phyloP scores from a whole-genome alignment of 2,797 vertebrate genomes.

The Coregonus sp. region DNA sequence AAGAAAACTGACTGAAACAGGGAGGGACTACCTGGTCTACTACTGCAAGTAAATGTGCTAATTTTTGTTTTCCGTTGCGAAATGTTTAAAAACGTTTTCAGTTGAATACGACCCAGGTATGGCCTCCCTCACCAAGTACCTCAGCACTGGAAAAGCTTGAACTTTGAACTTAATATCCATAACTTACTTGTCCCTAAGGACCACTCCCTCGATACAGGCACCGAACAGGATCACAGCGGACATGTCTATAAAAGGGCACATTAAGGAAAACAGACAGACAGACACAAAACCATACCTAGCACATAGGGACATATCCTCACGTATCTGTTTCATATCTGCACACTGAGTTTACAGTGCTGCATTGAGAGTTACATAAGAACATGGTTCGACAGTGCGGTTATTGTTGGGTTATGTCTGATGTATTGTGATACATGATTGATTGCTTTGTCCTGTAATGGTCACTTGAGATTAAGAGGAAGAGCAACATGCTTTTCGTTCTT shows the following conservation, averaged over 20 bases:
- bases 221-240: conserved; percentile 86
- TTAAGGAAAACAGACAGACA: conserved; percentile 54
- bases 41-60: background rate
- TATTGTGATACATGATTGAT: background rate
- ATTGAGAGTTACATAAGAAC: too few relatives aligned
- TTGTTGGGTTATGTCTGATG: too few relatives aligned
- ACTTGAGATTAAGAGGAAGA: background rate
- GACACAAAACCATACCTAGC: background rate
- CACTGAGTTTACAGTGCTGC: too few relatives aligned
- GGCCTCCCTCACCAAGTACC: too few relatives aligned
- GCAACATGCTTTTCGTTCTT: background rate
- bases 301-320: background rate
- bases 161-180: background rate
- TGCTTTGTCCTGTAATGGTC: background rate
- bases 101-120: background rate
- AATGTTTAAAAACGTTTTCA: background rate
- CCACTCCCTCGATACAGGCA: conserved; percentile 93
- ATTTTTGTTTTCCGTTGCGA: background rate
- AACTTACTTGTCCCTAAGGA: conserved; percentile 94
- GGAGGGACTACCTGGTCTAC: background rate
- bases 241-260: conserved; percentile 13
- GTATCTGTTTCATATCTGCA: too few relatives aligned
- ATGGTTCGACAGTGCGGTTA: too few relatives aligned
- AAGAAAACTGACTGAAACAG: background rate
- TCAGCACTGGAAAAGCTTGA: background rate